Evolutionary conservation across 2,113 vertebrate genomes (phyloP).

Genomic region (Gavia stellata): DNA sequence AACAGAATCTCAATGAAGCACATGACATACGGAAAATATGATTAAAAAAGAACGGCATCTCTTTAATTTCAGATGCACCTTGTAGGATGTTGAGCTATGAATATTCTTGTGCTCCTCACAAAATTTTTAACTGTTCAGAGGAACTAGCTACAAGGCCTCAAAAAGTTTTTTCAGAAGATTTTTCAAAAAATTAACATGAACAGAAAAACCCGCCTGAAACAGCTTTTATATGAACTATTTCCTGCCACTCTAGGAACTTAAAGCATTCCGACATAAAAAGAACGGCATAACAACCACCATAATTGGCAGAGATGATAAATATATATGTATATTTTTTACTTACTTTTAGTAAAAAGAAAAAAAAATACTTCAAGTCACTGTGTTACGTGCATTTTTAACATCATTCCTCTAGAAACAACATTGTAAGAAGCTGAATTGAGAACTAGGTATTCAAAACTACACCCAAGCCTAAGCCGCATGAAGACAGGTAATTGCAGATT

Average conservation of each 20-base stretch:
- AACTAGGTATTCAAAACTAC: neutral
- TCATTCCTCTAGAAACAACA: neutral
- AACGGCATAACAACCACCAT: neutral
- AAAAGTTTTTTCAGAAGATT: neutral
- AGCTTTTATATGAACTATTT: neutral
- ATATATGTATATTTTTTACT: neutral
- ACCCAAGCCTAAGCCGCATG: conserved; percentile 6
- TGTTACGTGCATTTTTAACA: neutral
- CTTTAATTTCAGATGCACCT: neutral
- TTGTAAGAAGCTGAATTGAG: neutral
- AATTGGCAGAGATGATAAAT: neutral
- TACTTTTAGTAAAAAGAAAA: neutral
- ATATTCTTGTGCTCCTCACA: neutral
- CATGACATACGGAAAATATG: neutral
- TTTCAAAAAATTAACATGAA: neutral
- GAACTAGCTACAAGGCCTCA: neutral
- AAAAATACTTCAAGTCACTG: neutral
- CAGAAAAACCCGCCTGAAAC: neutral
- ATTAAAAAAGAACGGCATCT: neutral
- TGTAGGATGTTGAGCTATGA: neutral
- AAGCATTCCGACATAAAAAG: neutral
- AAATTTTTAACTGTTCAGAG: neutral
- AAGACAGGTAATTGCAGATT: conserved; percentile 45
- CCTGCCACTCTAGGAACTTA: neutral
- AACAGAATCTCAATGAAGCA: neutral